Percentiles rank a stretch among this genome's conserved stretches.
These are phyloP conservation scores for Anticlea derivata DNA, from an alignment of 2,888 invertebrate species.

Conservation along the genomic window DNA sequence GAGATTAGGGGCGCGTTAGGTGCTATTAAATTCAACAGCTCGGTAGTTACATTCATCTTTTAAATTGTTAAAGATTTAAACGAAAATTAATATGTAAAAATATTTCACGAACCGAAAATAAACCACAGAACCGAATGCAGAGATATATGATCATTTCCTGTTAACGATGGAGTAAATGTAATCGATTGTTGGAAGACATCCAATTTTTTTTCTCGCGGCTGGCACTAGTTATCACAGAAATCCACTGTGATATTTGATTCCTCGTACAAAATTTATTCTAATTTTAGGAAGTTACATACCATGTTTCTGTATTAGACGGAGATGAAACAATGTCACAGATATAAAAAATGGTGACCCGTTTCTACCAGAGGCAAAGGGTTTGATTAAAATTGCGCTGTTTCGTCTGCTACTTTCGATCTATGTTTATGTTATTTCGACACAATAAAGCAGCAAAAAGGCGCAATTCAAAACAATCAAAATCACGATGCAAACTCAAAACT, in stretches of 20 bases:
- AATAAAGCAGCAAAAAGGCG: constrained; percentile 4
- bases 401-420: constrained; percentile 13
- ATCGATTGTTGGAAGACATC: constrained; percentile 76
- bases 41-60: constrained; percentile 36
- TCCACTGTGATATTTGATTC: constrained; percentile 71
- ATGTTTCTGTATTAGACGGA: constrained; percentile 39
- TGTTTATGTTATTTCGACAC: constrained; percentile 21
- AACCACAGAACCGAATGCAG: constrained; percentile 47
- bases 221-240: constrained; percentile 63
- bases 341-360: constrained; percentile 21
- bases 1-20: constrained; percentile 36
- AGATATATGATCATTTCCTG: constrained; percentile 66
- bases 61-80: constrained; percentile 28
- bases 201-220: constrained; percentile 67
- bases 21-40: constrained; percentile 34
- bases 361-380: constrained; percentile 32
- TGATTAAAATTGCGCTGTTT: constrained; percentile 32
- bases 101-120: constrained; percentile 45
- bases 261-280: constrained; percentile 70
- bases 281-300: constrained; percentile 64
- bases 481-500: too few species aligned
- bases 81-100: constrained; percentile 39
- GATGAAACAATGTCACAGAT: constrained; percentile 35
- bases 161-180: constrained; percentile 70
- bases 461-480: constrained; percentile 3